Percentiles rank a stretch among this genome's conserved stretches.
These are phyloP conservation scores for Ptilorrhoa leucosticta DNA, from an alignment of 2,113 vertebrate genomes.

Conservation along the genomic window DNA sequence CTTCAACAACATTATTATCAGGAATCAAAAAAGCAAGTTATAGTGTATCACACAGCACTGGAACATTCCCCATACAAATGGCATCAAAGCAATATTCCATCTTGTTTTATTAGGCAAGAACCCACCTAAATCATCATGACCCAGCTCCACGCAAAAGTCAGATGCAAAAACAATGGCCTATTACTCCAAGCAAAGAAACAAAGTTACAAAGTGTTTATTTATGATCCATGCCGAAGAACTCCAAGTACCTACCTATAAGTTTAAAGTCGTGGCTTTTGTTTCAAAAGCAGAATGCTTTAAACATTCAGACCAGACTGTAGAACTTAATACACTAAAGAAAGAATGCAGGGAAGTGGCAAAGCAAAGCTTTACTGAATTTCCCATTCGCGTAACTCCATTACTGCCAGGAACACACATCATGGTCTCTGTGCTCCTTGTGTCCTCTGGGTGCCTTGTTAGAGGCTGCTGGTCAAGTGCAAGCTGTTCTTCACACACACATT, in stretches of 20 bases:
- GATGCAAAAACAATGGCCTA: neutral
- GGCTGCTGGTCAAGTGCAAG: neutral
- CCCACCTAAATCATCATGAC: neutral
- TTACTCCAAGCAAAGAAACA: neutral
- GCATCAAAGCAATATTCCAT: neutral
- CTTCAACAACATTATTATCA: neutral
- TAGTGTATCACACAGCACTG: neutral
- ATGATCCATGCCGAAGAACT: neutral
- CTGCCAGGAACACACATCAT: rapidly evolving
- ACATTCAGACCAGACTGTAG: neutral
- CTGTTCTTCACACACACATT: neutral
- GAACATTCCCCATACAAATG: neutral
- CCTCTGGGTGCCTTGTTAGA: rapidly evolving
- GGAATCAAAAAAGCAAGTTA: neutral
- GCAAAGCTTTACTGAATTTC: neutral
- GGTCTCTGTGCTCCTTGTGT: neutral
- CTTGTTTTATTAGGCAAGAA: neutral
- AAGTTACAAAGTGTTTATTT: neutral
- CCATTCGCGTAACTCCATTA: rapidly evolving
- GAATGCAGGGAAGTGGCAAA: neutral
- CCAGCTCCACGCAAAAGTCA: neutral
- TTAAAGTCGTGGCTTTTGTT: rapidly evolving
- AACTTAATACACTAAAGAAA: neutral
- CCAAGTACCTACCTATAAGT: neutral
- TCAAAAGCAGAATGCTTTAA: neutral